Evolutionary conservation across 2,888 invertebrate species (phyloP).

Genomic region (Hyalella azteca): DNA sequence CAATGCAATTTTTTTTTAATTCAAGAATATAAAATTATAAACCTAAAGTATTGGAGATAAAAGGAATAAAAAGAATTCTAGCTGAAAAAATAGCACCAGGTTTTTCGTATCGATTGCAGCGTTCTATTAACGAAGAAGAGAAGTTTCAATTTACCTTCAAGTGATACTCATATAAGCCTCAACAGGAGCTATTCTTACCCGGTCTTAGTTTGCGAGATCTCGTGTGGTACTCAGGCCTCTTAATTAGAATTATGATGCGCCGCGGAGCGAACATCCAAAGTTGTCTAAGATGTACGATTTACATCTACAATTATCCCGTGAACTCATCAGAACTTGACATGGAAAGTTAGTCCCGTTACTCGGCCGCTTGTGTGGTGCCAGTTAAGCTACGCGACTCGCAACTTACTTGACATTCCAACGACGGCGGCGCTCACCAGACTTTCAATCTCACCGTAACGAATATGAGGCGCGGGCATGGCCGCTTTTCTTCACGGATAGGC

Average conservation of each 20-base stretch:
- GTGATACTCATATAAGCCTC: too few species aligned
- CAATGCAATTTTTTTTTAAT: too few species aligned
- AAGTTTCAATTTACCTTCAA: too few species aligned
- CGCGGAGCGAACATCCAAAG: neutral
- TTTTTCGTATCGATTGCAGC: too few species aligned
- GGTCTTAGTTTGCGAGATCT: too few species aligned
- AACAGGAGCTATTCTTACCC: too few species aligned
- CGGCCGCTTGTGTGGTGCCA: constrained; percentile 5
- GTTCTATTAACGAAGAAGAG: too few species aligned
- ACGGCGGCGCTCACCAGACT: neutral
- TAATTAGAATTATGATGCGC: constrained; percentile 8
- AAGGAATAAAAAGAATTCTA: too few species aligned
- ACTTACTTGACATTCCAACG: constrained; percentile 27
- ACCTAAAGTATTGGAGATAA: too few species aligned
- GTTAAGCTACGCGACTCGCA: neutral
- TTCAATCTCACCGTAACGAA: constrained; percentile 30
- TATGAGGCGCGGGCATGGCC: neutral
- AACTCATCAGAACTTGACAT: constrained; percentile 36
- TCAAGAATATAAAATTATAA: too few species aligned
- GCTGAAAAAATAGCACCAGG: too few species aligned
- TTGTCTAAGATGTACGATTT: neutral
- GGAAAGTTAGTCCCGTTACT: constrained; percentile 15
- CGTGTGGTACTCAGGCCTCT: neutral
- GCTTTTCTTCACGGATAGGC: too few species aligned
- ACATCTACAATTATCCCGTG: constrained; percentile 27